phyloP scores from a whole-genome alignment of 2,888 invertebrate species.

The Artemia sp. region DNA sequence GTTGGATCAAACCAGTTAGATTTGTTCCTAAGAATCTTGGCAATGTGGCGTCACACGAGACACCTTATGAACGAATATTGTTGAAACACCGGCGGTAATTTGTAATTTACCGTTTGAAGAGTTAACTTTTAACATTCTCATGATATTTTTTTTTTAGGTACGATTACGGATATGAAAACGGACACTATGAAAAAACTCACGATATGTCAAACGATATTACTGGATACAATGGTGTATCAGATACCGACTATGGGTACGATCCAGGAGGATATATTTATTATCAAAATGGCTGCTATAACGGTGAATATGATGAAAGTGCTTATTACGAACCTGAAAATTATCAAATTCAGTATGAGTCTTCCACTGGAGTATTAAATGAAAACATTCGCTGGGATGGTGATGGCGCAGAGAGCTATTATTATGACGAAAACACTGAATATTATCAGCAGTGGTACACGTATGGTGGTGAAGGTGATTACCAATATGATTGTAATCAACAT shows the following conservation, averaged over 20 bases:
- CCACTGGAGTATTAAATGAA: conserved; percentile 2
- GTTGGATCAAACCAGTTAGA: too few species aligned
- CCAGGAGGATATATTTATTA: not conserved
- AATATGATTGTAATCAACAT: conserved; percentile 14
- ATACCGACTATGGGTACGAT: not conserved
- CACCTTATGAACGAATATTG: too few species aligned
- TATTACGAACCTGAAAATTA: conserved; percentile 36
- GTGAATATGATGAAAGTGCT: conserved; percentile 52
- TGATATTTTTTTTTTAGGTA: too few species aligned
- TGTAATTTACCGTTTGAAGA: too few species aligned
- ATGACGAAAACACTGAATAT: conserved; percentile 26
- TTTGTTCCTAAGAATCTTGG: too few species aligned
- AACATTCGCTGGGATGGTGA: conserved; percentile 23
- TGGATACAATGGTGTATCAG: conserved; percentile 16
- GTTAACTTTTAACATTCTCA: too few species aligned
- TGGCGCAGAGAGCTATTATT: conserved; percentile 27
- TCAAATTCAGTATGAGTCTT: conserved; percentile 3
- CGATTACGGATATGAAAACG: too few species aligned
- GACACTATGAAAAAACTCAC: too few species aligned
- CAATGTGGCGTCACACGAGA: too few species aligned
- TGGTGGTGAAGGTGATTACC: conserved; percentile 18
- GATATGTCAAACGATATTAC: too few species aligned
- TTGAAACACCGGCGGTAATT: too few species aligned
- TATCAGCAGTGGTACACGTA: conserved; percentile 26
- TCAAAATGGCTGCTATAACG: conserved; percentile 27